Evolutionary conservation across 2,888 invertebrate genomes (phyloP), one percentile per base, ranked within the genome.

Genomic region (Ophion costatus): DNA sequence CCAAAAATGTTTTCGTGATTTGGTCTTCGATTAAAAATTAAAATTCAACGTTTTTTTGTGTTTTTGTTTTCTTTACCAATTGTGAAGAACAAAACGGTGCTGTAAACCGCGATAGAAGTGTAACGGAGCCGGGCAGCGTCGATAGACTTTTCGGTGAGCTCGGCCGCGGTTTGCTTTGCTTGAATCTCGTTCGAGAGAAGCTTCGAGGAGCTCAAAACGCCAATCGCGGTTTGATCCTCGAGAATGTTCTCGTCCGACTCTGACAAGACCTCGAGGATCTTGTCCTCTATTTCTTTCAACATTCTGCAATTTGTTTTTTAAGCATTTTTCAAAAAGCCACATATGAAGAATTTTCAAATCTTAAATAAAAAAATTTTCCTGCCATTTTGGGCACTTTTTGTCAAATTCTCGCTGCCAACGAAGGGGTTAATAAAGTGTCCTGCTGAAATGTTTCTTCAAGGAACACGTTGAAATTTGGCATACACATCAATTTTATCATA

Each of bases 171-270:
- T 94, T 99, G 98, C 93, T 99, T 99, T 88, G 97, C 96, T 89
- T 96, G 96, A 82, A 99, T 98, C 92, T 99, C 98, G 94, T 98
- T 98, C 0, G 98, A 96, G 74, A 98, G 95, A 14, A 95, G 95
- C 94, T 99, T 98, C 0, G 98, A 98, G 0, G 98, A 97, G 92
- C 98, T 98, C 71, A 99, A 94, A 88, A 98, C 91, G 93, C 94
- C 94, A 14, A 98, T 98, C 45, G 98, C 98, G 17, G 97, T 97
- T 94, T 98, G 98, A 92, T 99, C 98, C 94, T 98, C 98, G 78
- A 99, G 94, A 89, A 98, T 97, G 92, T 97, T 97, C 76, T 96
- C 97, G 88, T 96, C 95, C 0, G 97, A 96, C 0, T 95, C 95
- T 82, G 96, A 96, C 22, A 97, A 93, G 0, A 97, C 96, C 93